A percentile compares a stretch with the other conserved stretches of the same genome.
Conservation (phyloP, 2,113 vertebrate genomes). For the Ictidomys tridecemlineatus region DNA sequence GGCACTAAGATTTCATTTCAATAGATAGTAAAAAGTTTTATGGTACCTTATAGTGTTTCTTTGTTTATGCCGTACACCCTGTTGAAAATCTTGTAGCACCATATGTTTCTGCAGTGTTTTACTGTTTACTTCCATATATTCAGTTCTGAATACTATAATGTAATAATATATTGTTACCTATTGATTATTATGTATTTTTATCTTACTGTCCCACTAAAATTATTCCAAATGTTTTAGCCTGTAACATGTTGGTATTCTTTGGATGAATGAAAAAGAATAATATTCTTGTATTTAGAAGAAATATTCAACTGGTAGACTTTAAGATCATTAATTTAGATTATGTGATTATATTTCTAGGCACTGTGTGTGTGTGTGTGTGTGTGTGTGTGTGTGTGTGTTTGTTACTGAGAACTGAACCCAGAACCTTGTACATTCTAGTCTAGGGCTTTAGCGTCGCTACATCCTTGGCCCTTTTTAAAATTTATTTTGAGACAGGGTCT, state of each 20-base stretch:
- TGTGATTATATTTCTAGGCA: slow-evolving; percentile 28
- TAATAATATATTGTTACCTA: not conserved
- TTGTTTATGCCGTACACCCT: not conserved
- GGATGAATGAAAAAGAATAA: not conserved
- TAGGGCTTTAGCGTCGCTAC: too few relatives aligned
- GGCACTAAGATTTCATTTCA: not conserved
- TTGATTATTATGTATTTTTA: not conserved
- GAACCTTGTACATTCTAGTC: too few relatives aligned
- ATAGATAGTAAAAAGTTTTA: not conserved
- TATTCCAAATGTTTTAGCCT: not conserved
- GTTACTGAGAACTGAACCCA: too few relatives aligned
- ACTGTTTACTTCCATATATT: not conserved
- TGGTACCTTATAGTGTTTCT: not conserved
- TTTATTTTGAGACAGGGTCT: too few relatives aligned
- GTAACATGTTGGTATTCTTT: not conserved
- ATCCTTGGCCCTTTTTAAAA: too few relatives aligned
- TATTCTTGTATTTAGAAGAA: slow-evolving; percentile 36
- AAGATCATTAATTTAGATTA: not conserved
- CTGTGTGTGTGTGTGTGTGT: not conserved
- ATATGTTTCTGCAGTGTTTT: not conserved
- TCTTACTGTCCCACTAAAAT: not conserved
- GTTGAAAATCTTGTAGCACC: not conserved
- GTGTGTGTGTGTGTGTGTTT: not conserved
- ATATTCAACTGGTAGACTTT: not conserved
- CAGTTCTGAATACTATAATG: not conserved